phyloP scores from a whole-genome alignment of 2,113 vertebrate species.

The Pollimyrus isidori region DNA sequence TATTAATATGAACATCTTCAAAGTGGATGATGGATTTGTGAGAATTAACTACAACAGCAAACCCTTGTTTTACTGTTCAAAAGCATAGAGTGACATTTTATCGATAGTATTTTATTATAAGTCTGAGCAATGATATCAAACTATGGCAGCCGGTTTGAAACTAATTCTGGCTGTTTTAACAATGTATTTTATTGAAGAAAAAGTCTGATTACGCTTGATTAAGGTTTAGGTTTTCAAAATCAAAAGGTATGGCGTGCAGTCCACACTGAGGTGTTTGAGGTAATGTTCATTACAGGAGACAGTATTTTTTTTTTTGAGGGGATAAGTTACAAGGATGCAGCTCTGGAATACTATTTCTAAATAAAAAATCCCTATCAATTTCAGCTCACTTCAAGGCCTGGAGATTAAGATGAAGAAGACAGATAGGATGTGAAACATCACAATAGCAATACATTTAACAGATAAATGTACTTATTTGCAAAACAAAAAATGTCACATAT shows the following conservation, averaged over 20 bases:
- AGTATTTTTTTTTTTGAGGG: neutral
- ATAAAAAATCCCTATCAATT: neutral
- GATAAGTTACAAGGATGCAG: neutral
- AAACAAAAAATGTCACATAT: constrained; percentile 24
- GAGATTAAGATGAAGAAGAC: constrained; percentile 7
- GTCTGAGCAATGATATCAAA: neutral
- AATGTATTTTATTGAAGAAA: neutral
- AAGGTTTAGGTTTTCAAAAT: neutral
- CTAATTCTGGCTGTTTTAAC: neutral
- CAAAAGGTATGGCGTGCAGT: neutral
- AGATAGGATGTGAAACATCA: constrained; percentile 25
- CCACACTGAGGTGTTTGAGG: neutral
- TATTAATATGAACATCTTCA: neutral
- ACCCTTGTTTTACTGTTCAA: neutral
- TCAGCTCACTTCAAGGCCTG: neutral
- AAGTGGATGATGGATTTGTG: neutral
- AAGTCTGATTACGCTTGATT: neutral
- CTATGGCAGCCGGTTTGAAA: neutral
- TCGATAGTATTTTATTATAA: neutral
- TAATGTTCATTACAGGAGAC: neutral
- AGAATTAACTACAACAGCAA: neutral
- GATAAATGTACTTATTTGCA: constrained; percentile 34
- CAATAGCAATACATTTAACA: constrained; percentile 28
- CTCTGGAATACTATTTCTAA: neutral
- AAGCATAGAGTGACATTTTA: neutral